Evolutionary conservation across 2,113 vertebrate genomes (phyloP), one percentile per base, ranked within the genome.

Genomic region (Cyphotilapia sp.): DNA sequence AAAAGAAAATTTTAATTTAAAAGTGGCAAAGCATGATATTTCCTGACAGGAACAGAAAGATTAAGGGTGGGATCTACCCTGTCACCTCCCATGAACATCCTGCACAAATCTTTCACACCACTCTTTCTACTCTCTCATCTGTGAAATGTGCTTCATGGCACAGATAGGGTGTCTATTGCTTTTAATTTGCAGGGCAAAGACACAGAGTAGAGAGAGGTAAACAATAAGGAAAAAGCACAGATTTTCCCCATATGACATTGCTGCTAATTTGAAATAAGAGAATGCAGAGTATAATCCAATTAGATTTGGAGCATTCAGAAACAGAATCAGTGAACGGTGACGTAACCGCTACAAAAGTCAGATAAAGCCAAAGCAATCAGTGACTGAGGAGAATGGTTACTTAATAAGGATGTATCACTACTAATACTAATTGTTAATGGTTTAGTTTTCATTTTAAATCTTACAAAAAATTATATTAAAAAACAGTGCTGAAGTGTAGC

Each of bases 1-100:
- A 87, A 35, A 38, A 35, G 76, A 45, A 47, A 49, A 54, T 6
- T 17, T 83, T 84, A 2, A 85, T 93, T 91, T 83, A 22, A 89
- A 89, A 90, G 82, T 54, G 78, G 53, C 47, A 80, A 86, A 89
- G 82, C 38, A 78, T 81, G 56, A 83, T 90, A 86, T 89, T 92
- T 88, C 12, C 85, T 85, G 66, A 84, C 45, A 51, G 24, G 19
- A 56, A 76, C 61, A 84, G 31, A 35, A 57, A 53, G 78, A 51
- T 80, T 19, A 11, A 88, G 29, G 85, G 29, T 29, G 17, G n/a
- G 33, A 81, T 80, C 45, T 33, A 24, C 71, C 66, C 49, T 16
- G 24, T 38, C 66, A 12, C 13, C 80, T 83, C 59, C 83, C 54
- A 66, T 61, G 38, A 42, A 81, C 16, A 59, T 81, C 81, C 17